Evolutionary conservation across 2,888 invertebrate species (phyloP).

Genomic region (Diaperis boleti): DNA sequence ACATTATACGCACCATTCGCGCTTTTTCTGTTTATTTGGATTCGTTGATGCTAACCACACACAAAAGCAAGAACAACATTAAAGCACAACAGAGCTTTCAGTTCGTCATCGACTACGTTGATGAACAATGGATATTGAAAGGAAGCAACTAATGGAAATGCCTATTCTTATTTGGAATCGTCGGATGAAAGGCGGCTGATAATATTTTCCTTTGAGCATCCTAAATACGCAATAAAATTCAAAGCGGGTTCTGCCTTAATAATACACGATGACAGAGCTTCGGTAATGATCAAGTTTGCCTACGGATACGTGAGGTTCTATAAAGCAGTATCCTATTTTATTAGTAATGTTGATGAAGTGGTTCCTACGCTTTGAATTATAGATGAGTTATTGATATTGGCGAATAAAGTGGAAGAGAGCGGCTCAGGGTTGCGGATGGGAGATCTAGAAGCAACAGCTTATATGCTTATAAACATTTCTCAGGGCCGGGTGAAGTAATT

Average conservation of each 20-base stretch:
- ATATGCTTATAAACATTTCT: too few species aligned
- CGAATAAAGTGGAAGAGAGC: background rate
- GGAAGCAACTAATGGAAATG: constrained; percentile 27
- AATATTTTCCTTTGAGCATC: constrained; percentile 16
- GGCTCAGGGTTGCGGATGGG: too few species aligned
- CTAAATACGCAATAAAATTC: constrained; percentile 30
- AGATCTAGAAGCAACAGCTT: too few species aligned
- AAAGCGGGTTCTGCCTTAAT: constrained; percentile 6
- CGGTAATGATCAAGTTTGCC: constrained; percentile 33
- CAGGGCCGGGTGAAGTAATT: too few species aligned
- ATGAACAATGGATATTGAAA: constrained; percentile 28
- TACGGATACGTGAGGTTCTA: constrained; percentile 33
- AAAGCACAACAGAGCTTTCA: constrained; percentile 12
- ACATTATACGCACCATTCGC: background rate
- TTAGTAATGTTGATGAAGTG: constrained; percentile 35
- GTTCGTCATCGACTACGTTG: constrained; percentile 8
- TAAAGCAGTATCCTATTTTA: constrained; percentile 26
- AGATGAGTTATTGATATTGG: constrained; percentile 42
- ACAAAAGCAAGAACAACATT: constrained; percentile 13
- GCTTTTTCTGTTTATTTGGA: background rate
- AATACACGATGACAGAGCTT: constrained; percentile 26
- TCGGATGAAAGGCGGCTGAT: constrained; percentile 1
- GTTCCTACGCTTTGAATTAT: constrained; percentile 38
- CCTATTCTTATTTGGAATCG: constrained; percentile 25
- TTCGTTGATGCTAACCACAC: background rate